Evolutionary conservation across 2,113 vertebrate species (phyloP).

Genomic region (Elachura formosa): DNA sequence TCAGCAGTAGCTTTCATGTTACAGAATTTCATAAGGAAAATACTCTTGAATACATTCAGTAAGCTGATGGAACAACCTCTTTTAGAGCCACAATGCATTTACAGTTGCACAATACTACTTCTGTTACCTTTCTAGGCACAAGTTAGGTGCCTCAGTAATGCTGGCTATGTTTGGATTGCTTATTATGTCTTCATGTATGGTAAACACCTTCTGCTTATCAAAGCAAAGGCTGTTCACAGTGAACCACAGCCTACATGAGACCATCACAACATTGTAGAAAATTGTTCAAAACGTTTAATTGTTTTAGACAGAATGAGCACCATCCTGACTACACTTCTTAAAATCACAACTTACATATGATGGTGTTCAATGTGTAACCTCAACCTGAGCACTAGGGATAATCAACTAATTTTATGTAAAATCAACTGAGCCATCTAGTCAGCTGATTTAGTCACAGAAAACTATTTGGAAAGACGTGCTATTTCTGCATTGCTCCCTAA

Average conservation of each 20-base stretch:
- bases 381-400: not conserved
- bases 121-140: not conserved
- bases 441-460: not conserved
- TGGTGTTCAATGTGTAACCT: not conserved
- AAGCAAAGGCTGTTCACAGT: not conserved
- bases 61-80: not conserved
- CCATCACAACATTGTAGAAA: not conserved
- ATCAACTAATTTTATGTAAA: not conserved
- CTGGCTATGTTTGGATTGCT: not conserved
- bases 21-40: not conserved
- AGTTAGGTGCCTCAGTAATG: not conserved
- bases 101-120: not conserved
- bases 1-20: not conserved
- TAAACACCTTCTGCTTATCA: not conserved
- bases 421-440: not conserved
- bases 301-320: not conserved
- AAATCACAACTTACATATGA: not conserved
- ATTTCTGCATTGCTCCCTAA: not conserved
- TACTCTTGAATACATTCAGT: not conserved
- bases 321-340: not conserved
- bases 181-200: not conserved
- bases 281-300: not conserved
- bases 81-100: not conserved
- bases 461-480: not conserved
- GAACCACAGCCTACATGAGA: not conserved